Conservation (phyloP, 2,888 invertebrate species). For the Strigamia crassipes region DNA sequence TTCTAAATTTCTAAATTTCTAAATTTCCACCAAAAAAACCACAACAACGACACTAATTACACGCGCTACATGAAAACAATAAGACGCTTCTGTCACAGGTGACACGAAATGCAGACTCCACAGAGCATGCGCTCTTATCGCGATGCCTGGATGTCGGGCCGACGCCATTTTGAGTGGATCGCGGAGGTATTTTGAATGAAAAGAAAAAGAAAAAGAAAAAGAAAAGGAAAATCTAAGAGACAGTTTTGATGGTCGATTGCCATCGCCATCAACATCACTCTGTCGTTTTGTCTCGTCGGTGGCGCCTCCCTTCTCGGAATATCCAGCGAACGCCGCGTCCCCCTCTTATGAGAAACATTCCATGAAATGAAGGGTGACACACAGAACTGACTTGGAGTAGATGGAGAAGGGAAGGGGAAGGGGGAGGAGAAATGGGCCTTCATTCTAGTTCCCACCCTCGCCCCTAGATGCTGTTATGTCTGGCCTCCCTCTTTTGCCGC, state of each 20-base stretch:
- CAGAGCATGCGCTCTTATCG: slow-evolving; percentile 13
- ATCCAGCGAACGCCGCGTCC: not conserved
- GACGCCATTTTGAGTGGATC: not conserved
- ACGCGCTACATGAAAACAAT: not conserved
- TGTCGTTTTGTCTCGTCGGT: not conserved
- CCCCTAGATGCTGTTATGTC: slow-evolving; percentile 31
- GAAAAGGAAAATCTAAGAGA: not conserved
- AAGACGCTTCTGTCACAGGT: not conserved
- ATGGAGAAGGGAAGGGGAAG: not conserved
- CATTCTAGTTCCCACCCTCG: slow-evolving; percentile 12
- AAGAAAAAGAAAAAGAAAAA: not conserved
- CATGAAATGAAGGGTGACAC: slow-evolving; percentile 33
- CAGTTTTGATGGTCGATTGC: not conserved
- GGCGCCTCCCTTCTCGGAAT: slow-evolving; percentile 20
- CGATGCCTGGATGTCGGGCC: not conserved
- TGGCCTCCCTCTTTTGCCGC: slow-evolving; percentile 20
- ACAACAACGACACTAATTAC: not conserved
- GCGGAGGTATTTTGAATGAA: not conserved
- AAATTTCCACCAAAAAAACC: no score
- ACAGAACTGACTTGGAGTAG: not conserved
- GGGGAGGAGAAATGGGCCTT: slow-evolving; percentile 19
- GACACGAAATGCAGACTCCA: slow-evolving; percentile 9
- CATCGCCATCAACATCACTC: not conserved
- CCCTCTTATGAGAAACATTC: slow-evolving; percentile 31
- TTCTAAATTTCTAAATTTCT: no score